Evolutionary conservation across 2,797 vertebrate genomes (phyloP), one percentile per base, ranked within the genome.

Genomic region (Glossophaga mutica): DNA sequence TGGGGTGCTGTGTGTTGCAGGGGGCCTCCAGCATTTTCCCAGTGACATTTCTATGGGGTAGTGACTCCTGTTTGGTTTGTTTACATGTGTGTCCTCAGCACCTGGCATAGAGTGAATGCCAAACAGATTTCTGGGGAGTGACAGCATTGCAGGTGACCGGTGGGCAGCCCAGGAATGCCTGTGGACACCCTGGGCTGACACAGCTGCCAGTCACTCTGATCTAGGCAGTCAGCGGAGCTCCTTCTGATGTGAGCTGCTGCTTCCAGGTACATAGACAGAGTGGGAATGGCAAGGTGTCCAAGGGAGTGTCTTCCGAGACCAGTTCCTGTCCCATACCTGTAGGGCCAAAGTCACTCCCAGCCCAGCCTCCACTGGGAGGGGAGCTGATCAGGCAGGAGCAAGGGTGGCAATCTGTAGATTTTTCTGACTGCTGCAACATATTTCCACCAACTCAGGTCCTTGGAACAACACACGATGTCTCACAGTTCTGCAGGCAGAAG

Each of bases 301-400:
- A 55, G 83, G 87, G 87, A 79, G 70, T 87, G 55, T 89, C 93
- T 90, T 90, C 81, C 46, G 62, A 34, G 68, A 87, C 90, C 71
- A 62, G 93, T 82, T 96, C 65, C 29, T 81, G 81, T 62, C 67
- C 57, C 79, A 93, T 73, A 42, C 50, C 48, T 14, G 18, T 15
- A 29, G 26, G 59, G 90, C 50, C 26, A 1, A 0, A 5, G 21
- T 93, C 50, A 71, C 39, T 18, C 12, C 18, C 6, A 5, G 57
- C 92, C 81, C 37, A 65, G 89, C 62, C 37, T 67, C 86, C 34
- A 37, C 37, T 39, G 82, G 76, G 52, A 76, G 48, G 76, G 46
- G 34, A 57, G n/a, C 71, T 5, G 9, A 59, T 52, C 5, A 16
- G 68, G 15, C 22, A 11, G 37, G 48, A 57, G 29, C 77, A n/a